These are phyloP conservation scores for Passer montanus DNA, from an alignment of 2,113 vertebrate species.

Conservation along the genomic window DNA sequence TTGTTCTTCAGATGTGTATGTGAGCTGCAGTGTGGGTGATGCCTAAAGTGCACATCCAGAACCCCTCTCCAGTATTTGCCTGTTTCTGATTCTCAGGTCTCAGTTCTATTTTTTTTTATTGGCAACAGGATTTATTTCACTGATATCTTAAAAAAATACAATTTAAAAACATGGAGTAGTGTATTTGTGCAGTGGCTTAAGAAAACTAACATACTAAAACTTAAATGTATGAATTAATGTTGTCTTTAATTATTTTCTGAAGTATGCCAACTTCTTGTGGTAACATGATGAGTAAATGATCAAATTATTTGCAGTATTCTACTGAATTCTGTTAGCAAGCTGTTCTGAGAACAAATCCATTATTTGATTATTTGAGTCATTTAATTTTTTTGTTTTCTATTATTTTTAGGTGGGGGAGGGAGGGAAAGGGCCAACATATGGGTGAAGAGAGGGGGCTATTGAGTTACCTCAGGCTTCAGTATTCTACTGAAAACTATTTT, in stretches of 20 bases:
- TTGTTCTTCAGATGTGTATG: not conserved
- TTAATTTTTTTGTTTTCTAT: not conserved
- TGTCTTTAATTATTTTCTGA: not conserved
- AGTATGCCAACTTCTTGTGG: not conserved
- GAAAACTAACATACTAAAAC: not conserved
- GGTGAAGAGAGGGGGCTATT: not conserved
- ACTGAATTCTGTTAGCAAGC: not conserved
- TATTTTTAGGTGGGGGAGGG: not conserved
- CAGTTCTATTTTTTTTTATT: not conserved
- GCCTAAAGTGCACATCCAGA: not conserved
- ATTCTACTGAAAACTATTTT: not conserved
- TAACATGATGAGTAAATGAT: not conserved
- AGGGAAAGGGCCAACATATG: not conserved
- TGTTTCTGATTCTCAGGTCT: not conserved
- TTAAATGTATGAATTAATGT: not conserved
- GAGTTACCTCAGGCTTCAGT: not conserved
- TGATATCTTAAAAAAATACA: not conserved
- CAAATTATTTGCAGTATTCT: not conserved
- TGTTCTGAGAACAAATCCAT: not conserved
- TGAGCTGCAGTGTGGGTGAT: not conserved
- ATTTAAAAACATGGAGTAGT: not conserved
- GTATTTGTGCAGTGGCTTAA: not conserved
- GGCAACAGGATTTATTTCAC: not conserved
- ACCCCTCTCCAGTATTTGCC: not conserved
- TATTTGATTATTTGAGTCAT: not conserved